Conservation (phyloP, 1,140 invertebrate species). For the Arctopsyche grandis region DNA sequence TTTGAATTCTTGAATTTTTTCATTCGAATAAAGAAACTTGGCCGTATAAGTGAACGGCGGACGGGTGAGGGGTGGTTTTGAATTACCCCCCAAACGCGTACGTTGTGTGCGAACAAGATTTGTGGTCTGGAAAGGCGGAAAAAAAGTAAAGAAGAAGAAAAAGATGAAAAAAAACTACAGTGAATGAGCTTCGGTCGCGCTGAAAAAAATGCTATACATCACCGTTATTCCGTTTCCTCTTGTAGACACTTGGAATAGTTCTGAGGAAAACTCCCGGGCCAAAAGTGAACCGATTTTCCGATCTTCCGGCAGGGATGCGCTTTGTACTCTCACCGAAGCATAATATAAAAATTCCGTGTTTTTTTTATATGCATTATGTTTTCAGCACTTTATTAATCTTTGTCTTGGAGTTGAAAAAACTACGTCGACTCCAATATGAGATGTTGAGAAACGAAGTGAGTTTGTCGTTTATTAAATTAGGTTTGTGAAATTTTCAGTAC, state of each 20-base stretch:
- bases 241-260: slow-evolving; percentile 27
- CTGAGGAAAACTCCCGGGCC: slow-evolving; percentile 17
- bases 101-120: slow-evolving; percentile 2
- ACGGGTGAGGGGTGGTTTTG: neutral
- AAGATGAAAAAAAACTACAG: neutral
- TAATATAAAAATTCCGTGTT: neutral
- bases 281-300: slow-evolving; percentile 15
- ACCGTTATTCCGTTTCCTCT: slow-evolving; percentile 39
- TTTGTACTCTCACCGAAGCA: neutral
- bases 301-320: slow-evolving; percentile 4
- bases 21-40: neutral
- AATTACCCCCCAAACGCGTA: slow-evolving; percentile 26
- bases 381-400: too few relatives aligned
- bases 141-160: too few relatives aligned
- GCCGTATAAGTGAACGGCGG: neutral
- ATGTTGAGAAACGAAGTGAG: too few relatives aligned
- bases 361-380: too few relatives aligned
- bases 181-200: slow-evolving; percentile 21
- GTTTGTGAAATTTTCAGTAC: neutral
- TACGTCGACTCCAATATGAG: too few relatives aligned
- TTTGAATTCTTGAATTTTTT: neutral
- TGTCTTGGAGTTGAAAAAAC: too few relatives aligned
- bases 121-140: slow-evolving; percentile 11
- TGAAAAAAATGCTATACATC: slow-evolving; percentile 38
- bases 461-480: neutral